phyloP scores from a whole-genome alignment of 2,113 vertebrate genomes.

The Rhea americana region DNA sequence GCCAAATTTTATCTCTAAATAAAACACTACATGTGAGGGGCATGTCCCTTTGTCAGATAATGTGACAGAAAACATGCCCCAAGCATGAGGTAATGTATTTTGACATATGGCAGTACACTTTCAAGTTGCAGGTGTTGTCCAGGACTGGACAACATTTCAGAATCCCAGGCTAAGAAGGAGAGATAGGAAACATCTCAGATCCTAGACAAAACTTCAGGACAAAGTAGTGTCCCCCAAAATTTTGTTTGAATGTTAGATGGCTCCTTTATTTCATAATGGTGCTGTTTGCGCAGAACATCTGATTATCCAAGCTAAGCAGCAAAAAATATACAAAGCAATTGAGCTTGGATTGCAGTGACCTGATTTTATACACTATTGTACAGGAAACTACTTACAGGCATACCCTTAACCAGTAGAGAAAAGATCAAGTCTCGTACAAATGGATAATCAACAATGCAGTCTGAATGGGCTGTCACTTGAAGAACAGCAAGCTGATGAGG shows the following conservation, averaged over 20 bases:
- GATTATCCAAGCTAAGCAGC: not conserved
- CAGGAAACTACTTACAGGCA: not conserved
- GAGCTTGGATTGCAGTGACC: not conserved
- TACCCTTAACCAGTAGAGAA: not conserved
- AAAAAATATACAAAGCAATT: not conserved
- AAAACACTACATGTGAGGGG: not conserved
- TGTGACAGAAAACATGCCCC: not conserved
- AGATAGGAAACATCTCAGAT: not conserved
- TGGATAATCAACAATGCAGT: too few species aligned
- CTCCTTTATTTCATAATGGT: not conserved
- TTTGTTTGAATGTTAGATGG: not conserved
- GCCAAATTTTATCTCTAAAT: not conserved
- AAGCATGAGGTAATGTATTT: not conserved
- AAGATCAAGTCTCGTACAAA: too few species aligned
- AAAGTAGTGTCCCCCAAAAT: not conserved
- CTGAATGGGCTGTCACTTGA: too few species aligned
- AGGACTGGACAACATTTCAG: not conserved
- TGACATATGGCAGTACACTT: not conserved
- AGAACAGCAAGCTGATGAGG: not conserved
- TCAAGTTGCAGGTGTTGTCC: not conserved
- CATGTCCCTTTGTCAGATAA: not conserved
- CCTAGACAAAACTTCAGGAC: not conserved
- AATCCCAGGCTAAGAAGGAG: not conserved
- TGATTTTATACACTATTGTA: not conserved
- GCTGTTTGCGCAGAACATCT: not conserved